Conservation (phyloP, 1,140 invertebrate species). For the Neodiprion fabricii region DNA sequence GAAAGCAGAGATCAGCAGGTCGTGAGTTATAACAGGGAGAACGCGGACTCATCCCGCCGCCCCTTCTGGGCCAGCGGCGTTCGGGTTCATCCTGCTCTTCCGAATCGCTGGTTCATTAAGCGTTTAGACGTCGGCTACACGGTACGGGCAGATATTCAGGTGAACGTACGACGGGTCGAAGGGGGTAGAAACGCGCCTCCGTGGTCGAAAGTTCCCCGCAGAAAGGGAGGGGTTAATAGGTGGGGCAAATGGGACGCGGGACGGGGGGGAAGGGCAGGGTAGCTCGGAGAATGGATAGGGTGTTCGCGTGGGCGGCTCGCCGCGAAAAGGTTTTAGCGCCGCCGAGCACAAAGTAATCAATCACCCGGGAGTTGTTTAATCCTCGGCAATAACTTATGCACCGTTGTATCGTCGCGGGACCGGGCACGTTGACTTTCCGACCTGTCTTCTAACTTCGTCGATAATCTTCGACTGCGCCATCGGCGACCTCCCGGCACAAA, state of each 20-base stretch:
- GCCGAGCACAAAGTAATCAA: slow-evolving; percentile 49
- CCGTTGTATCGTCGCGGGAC: slow-evolving; percentile 23
- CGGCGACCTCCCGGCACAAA: background rate
- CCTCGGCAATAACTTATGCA: slow-evolving; percentile 45
- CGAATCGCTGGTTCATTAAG: slow-evolving; percentile 3
- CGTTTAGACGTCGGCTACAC: too few species aligned
- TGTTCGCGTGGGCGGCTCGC: slow-evolving; percentile 38
- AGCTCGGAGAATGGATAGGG: background rate
- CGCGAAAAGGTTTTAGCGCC: slow-evolving; percentile 50
- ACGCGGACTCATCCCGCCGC: background rate
- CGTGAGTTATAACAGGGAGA: background rate
- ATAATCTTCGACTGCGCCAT: background rate
- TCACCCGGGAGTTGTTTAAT: slow-evolving; percentile 56
- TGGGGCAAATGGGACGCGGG: background rate
- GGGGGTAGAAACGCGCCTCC: background rate
- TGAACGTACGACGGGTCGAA: background rate
- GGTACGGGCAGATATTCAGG: background rate
- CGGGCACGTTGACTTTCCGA: slow-evolving; percentile 1
- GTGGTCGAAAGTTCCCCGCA: background rate
- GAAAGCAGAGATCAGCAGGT: background rate
- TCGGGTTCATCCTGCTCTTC: background rate
- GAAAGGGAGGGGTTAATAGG: background rate
- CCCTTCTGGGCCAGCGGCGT: background rate
- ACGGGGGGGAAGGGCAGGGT: background rate
- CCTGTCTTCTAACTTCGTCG: background rate